A percentile compares a stretch with the other conserved stretches of the same genome.
Evolutionary conservation across 2,888 invertebrate genomes (phyloP).

Genomic region (Drosophila anomalata): DNA sequence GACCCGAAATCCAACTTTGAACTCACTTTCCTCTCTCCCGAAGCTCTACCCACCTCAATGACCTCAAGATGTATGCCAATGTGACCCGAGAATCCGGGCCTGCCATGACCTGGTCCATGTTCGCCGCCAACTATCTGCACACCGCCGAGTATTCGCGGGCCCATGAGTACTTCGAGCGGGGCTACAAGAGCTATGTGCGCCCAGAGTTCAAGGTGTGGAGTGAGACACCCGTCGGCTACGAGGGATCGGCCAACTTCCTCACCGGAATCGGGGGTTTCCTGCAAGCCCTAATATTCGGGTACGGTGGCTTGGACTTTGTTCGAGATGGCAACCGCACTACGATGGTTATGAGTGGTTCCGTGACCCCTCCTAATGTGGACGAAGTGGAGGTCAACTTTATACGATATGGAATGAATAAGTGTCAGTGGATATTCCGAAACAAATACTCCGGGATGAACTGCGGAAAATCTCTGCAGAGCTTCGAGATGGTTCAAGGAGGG

Average conservation of each 20-base stretch:
- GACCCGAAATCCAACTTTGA: background rate
- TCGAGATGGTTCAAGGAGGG: slow-evolving; percentile 43
- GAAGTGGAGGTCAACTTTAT: slow-evolving; percentile 48
- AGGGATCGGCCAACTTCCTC: slow-evolving; percentile 86
- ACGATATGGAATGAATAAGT: slow-evolving; percentile 42
- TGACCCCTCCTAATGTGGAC: slow-evolving; percentile 50
- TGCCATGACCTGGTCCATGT: slow-evolving; percentile 88
- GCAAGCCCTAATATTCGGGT: slow-evolving; percentile 86
- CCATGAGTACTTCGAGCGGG: slow-evolving; percentile 84
- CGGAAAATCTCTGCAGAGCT: slow-evolving; percentile 6
- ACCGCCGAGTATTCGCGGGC: slow-evolving; percentile 84
- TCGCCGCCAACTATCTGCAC: slow-evolving; percentile 85
- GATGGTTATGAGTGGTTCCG: slow-evolving; percentile 19
- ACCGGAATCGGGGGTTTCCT: slow-evolving; percentile 87
- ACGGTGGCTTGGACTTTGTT: slow-evolving; percentile 85
- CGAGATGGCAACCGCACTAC: slow-evolving; percentile 57
- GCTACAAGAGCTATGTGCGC: slow-evolving; percentile 85
- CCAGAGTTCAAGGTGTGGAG: slow-evolving; percentile 87
- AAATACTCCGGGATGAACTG: slow-evolving; percentile 37
- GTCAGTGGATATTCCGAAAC: slow-evolving; percentile 38
- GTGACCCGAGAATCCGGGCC: slow-evolving; percentile 86
- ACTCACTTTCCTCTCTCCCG: background rate
- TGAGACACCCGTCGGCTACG: slow-evolving; percentile 85
- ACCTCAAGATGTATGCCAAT: slow-evolving; percentile 85
- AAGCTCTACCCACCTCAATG: slow-evolving; percentile 84